Percentiles rank a stretch among this genome's conserved stretches.
These are phyloP conservation scores for Scartelaos histophorus DNA, from an alignment of 2,113 vertebrate species.

Conservation along the genomic window DNA sequence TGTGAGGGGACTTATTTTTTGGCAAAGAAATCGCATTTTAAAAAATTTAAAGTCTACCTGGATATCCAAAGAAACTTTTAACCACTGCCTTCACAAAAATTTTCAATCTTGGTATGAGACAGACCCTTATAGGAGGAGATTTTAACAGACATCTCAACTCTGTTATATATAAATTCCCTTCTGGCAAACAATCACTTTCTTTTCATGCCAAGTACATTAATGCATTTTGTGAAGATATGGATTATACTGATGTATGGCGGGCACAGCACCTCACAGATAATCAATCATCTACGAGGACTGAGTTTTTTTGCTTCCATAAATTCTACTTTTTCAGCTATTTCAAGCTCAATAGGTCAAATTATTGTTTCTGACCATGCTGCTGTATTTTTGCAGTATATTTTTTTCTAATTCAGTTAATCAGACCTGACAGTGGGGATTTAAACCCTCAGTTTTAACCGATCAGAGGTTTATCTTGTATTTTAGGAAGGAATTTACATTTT, in stretches of 20 bases:
- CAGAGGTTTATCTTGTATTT: too few species aligned
- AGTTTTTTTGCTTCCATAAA: background rate
- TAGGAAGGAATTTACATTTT: too few species aligned
- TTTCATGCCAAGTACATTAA: background rate
- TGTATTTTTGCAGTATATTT: too few species aligned
- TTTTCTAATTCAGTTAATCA: too few species aligned
- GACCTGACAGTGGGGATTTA: too few species aligned
- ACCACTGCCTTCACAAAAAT: background rate
- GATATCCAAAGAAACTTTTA: background rate
- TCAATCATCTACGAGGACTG: too few species aligned
- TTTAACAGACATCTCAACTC: background rate
- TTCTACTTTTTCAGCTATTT: too few species aligned
- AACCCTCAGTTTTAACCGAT: too few species aligned
- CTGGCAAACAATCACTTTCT: background rate
- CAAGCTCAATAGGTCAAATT: too few species aligned
- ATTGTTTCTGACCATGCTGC: too few species aligned
- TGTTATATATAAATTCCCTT: background rate
- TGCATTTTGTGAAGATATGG: background rate
- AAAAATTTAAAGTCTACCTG: background rate
- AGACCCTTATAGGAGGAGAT: background rate
- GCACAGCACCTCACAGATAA: background rate
- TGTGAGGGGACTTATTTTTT: background rate
- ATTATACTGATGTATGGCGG: background rate
- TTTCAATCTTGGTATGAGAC: background rate
- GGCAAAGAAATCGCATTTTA: background rate